phyloP scores from a whole-genome alignment of 2,888 invertebrate genomes.

The Nasonovia ribisnigri region DNA sequence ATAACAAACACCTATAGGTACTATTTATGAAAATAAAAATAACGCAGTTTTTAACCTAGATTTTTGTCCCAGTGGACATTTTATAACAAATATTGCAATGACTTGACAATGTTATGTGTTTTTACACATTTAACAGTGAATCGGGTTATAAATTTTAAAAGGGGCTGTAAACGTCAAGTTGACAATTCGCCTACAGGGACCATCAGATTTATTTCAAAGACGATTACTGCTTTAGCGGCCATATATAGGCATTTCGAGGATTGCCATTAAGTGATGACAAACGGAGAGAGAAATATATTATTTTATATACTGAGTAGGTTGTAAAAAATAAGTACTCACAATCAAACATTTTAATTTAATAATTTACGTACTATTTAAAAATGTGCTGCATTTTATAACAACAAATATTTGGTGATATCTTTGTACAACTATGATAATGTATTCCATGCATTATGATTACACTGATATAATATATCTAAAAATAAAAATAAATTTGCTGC shows the following conservation, averaged over 20 bases:
- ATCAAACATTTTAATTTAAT: neutral
- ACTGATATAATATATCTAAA: neutral
- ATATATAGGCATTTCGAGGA: constrained; percentile 32
- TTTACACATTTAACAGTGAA: constrained; percentile 49
- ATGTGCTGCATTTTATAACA: neutral
- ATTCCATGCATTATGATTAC: neutral
- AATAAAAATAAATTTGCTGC: neutral
- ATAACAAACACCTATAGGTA: neutral
- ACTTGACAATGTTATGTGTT: constrained; percentile 49
- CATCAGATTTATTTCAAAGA: constrained; percentile 51
- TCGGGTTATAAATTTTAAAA: constrained; percentile 56
- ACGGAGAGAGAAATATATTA: neutral
- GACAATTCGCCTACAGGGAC: constrained; percentile 51
- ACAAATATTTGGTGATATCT: neutral
- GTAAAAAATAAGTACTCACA: neutral
- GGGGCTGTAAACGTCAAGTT: constrained; percentile 43
- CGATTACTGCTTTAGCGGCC: constrained; percentile 3
- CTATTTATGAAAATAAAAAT: neutral
- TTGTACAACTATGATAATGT: neutral
- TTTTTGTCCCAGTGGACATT: constrained; percentile 34
- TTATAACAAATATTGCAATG: constrained; percentile 45
- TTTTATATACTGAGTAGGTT: neutral
- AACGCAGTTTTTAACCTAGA: neutral
- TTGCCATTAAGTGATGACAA: constrained; percentile 16
- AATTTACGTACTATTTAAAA: neutral